Evolutionary conservation across 2,113 vertebrate genomes (phyloP).

Genomic region (Ursus arctos): DNA sequence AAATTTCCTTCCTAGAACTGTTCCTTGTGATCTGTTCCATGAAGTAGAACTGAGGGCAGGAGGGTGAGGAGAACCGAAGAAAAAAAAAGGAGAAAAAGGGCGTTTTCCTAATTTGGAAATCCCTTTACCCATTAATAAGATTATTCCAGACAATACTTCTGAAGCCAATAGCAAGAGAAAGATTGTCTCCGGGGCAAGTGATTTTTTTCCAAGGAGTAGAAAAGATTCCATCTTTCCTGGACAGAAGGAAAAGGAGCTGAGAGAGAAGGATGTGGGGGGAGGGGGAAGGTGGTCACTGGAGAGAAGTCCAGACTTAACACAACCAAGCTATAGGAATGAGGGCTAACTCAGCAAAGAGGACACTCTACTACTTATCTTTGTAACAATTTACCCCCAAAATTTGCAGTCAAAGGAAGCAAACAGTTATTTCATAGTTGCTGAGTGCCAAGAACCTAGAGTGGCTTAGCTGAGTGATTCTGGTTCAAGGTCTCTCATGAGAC

Average conservation of each 20-base stretch:
- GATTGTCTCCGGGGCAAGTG: not conserved
- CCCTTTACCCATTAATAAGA: not conserved
- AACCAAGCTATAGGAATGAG: not conserved
- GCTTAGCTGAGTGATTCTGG: not conserved
- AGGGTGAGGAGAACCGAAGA: not conserved
- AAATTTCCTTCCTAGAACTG: not conserved
- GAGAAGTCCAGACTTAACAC: not conserved
- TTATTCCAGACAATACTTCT: not conserved
- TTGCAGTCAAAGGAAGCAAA: not conserved
- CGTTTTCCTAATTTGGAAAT: not conserved
- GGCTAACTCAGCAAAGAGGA: not conserved
- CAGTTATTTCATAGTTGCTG: not conserved
- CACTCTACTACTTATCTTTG: not conserved
- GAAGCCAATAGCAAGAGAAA: not conserved
- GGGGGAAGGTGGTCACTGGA: not conserved
- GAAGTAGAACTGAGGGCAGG: not conserved
- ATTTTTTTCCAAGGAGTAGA: not conserved
- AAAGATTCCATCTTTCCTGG: not conserved
- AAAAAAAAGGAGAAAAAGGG: not conserved
- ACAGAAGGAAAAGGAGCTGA: not conserved
- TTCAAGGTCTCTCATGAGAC: not conserved
- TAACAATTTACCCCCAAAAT: not conserved
- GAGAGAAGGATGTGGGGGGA: too few relatives aligned
- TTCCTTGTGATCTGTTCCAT: not conserved
- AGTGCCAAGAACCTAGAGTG: not conserved